phyloP scores from a whole-genome alignment of 2,888 invertebrate species.

The Melitaea athalia region DNA sequence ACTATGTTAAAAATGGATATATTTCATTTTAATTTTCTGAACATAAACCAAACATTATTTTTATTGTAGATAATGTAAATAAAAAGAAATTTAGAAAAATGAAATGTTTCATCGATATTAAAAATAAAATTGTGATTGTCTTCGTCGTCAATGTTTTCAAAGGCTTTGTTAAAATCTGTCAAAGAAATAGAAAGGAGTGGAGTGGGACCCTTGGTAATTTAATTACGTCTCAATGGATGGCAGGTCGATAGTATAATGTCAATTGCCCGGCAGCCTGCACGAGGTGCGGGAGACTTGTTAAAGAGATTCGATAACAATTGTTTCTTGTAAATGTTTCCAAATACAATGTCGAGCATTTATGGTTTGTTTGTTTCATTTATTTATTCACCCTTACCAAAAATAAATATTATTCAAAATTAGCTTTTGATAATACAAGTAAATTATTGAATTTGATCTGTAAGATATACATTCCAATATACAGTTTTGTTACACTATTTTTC shows the following conservation, averaged over 20 bases:
- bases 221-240: slow-evolving; percentile 18
- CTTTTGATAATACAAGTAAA: not conserved
- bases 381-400: not conserved
- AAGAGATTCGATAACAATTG: slow-evolving; percentile 52
- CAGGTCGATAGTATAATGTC: slow-evolving; percentile 55
- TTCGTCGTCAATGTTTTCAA: not conserved
- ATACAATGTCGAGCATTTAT: slow-evolving; percentile 80
- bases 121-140: not conserved
- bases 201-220: not conserved
- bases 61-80: not conserved
- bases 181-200: not conserved
- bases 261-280: slow-evolving; percentile 68
- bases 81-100: not conserved
- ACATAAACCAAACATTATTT: not conserved
- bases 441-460: too few species aligned
- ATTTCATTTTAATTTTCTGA: not conserved
- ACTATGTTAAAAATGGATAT: not conserved
- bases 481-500: too few species aligned
- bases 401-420: not conserved
- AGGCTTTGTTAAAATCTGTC: not conserved
- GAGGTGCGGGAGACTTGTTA: slow-evolving; percentile 71
- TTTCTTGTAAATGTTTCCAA: slow-evolving; percentile 81
- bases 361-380: slow-evolving; percentile 60
- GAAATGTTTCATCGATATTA: not conserved
- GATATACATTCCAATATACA: too few species aligned